A percentile compares a stretch with the other conserved stretches of the same genome.
Conservation (phyloP, 2,113 vertebrate species). For the Onychostoma macrolepis region DNA sequence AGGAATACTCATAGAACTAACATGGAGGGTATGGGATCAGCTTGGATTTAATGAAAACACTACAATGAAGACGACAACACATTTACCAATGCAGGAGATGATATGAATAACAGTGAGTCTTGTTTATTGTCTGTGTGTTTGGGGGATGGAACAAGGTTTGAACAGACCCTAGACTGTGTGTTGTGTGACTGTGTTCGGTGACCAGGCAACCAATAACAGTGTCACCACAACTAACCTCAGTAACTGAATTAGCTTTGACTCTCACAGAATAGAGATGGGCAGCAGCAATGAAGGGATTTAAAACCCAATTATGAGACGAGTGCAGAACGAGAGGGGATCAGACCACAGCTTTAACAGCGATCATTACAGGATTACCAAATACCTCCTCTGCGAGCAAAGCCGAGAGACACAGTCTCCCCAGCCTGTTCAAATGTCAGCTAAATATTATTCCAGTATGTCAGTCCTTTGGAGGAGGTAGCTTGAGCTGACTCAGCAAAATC, state of each 20-base stretch:
- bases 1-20: neutral
- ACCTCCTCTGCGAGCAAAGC: neutral
- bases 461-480: neutral
- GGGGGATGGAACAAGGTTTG: neutral
- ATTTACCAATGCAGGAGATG: neutral
- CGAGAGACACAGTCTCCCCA: conserved; percentile 2
- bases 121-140: neutral
- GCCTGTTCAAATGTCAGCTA: conserved; percentile 40
- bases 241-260: conserved; percentile 48
- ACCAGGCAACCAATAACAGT: conserved; percentile 53
- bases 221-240: neutral
- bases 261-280: conserved; percentile 32
- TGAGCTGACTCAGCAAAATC: conserved; percentile 3
- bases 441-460: conserved; percentile 48
- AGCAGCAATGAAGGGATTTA: conserved; percentile 34
- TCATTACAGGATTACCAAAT: conserved; percentile 10
- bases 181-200: conserved; percentile 48
- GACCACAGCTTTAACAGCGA: conserved; percentile 18
- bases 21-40: neutral
- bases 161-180: neutral
- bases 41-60: neutral
- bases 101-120: neutral
- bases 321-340: conserved; percentile 45
- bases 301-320: conserved; percentile 56
- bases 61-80: neutral